Base-by-base conservation (phyloP, 1,140 invertebrate species). In the Aporrectodea caliginosa region DNA sequence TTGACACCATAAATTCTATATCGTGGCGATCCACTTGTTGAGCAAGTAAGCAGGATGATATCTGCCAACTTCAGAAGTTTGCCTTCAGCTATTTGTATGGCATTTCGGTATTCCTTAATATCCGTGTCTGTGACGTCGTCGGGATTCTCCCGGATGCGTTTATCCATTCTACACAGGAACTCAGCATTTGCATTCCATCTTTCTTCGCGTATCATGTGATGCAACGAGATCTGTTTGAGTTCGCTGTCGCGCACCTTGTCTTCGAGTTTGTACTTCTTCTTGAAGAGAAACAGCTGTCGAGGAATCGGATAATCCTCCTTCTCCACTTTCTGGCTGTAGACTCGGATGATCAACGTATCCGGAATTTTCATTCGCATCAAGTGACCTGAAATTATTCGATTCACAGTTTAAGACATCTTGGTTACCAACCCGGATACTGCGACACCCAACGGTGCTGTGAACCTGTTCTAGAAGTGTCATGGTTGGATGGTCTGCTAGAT, bases 241-340 rank as follows among this genome's bases (percentile, higher is more conserved):
- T 76, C 75, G 35, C 43, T 73, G 0, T 75, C 75, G 16, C 33
- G 35, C 0, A 69, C 27, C 22, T 73, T 69, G 31, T 73, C 27
- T 33, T 78, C 75, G 35, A 35, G 77, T 16, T 73, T 71, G 30
- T 29, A 70, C 34, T 58, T 31, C 32, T 35, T 72, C 69, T 68
- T 69, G 30, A 73, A 35, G 75, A 68, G 16, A 69, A 73, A 29
- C 81, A 33, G 16, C 35, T 35, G 72, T 78, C 68, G 0, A 22
- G 83, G 83, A 31, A 83, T 68, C 0, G 86, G 86, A 78, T 83
- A 85, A 27, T 84, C 82, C 31, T 83, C 81, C 73, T 78, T 85
- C 34, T 35, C 86, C 29, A 85, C 77, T 32, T 79, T 72, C 30
- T 83, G 80, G 78, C 84, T 83, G 73, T 87, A 87, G 6, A 87